A percentile compares a stretch with the other conserved stretches of the same genome.
Conservation (phyloP, 2,113 vertebrate genomes). For the Merops nubicus region DNA sequence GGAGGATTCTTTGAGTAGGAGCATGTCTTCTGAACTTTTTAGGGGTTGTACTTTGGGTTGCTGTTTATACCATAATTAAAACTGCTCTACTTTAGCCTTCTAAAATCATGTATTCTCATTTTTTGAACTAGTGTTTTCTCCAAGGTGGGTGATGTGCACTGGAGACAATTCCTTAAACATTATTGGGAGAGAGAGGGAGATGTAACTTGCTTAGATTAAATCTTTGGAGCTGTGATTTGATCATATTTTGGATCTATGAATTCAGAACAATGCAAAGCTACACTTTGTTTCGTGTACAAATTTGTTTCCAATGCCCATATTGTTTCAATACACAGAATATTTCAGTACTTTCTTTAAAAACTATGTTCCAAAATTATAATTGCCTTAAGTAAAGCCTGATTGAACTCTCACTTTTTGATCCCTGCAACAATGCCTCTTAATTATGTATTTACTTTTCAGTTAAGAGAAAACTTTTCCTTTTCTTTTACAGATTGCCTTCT, state of each 20-base stretch:
- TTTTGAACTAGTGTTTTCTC: background rate
- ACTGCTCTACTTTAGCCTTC: background rate
- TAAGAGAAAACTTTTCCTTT: conserved; percentile 55
- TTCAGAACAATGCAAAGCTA: background rate
- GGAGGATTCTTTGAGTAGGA: background rate
- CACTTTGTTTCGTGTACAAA: no score
- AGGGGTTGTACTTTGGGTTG: background rate
- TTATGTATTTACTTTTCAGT: background rate
- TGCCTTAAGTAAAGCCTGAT: background rate
- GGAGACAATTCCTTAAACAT: background rate
- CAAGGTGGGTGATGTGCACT: background rate
- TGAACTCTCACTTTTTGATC: background rate
- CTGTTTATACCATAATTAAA: background rate
- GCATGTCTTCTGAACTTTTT: rapidly evolving
- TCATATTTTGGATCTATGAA: background rate
- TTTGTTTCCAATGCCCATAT: no score
- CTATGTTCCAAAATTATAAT: background rate
- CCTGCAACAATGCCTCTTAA: background rate
- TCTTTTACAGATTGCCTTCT: conserved; percentile 93
- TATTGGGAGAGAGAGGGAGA: background rate
- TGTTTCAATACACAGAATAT: no score
- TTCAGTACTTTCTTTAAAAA: background rate
- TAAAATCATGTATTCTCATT: background rate
- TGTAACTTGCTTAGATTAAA: background rate
- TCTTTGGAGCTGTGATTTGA: background rate